Conservation (phyloP, 2,888 invertebrate genomes). For the Lepidochitona cinerea region DNA sequence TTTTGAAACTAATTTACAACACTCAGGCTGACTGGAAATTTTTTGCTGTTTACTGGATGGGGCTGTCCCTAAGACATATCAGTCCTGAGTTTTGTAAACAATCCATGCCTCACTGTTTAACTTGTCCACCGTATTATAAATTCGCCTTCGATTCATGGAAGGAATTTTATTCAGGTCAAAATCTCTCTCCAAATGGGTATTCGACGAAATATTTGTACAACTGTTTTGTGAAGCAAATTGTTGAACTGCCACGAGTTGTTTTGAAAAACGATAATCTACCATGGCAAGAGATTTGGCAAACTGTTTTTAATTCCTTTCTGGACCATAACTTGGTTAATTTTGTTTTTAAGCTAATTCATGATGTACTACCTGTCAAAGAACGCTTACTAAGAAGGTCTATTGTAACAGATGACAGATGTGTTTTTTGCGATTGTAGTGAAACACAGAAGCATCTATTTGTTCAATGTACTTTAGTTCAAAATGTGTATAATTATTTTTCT, state of each 20-base stretch:
- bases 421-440: neutral
- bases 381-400: neutral
- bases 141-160: neutral
- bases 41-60: conserved; percentile 5
- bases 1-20: conserved; percentile 1
- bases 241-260: neutral
- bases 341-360: neutral
- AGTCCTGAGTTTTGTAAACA: neutral
- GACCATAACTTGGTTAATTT: conserved; percentile 2
- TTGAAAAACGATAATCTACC: neutral
- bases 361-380: neutral
- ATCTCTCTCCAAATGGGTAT: neutral
- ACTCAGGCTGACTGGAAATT: neutral
- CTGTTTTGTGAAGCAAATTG: neutral
- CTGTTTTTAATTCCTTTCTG: neutral
- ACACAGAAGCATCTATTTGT: neutral
- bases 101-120: neutral
- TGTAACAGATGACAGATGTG: neutral
- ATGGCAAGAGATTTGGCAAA: neutral
- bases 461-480: neutral
- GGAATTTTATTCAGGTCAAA: neutral
- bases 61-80: conserved; percentile 1
- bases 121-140: neutral
- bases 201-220: neutral
- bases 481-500: neutral